Evolutionary conservation across 1,140 invertebrate genomes (phyloP), one percentile per base, ranked within the genome.

Genomic region (Carcinoscorpius rotundicauda): DNA sequence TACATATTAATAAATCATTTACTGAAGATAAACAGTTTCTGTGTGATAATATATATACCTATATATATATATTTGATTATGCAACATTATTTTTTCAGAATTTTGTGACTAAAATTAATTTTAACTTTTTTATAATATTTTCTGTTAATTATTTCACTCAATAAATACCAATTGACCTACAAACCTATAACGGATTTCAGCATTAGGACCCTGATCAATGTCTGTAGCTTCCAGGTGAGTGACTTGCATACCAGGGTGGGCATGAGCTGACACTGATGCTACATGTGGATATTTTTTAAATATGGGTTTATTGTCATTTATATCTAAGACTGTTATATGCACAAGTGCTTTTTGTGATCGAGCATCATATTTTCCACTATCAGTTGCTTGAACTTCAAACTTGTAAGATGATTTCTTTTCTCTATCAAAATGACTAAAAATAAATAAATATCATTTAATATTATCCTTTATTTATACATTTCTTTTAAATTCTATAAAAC

Each of bases 221-320:
- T 95, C 92, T 4, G 80, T 83, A 0, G 91, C 91, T 53, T 83
- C 81, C 0, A 94, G 84, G 71, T 85, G 82, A 0, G 91, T 73
- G 8, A 95, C 78, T 55, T 84, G 87, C 70, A 91, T 87, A 2
- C 90, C 91, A 0, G 88, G 87, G 67, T 89, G 88, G 3, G 85
- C 84, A 48, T 86, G 82, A 0, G 86, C 81, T 0, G 88, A 82
- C 0, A 94, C 83, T 71, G 84, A 83, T 51, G 85, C 84, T 59
- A 78, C 83, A 73, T 91, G 92, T 0, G 90, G 91, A 77, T 91
- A 93, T 72, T 87, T 82, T 4, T 82, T 82, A 75, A 97, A 97
- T 11, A 87, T 78, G 0, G 94, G 94, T 65, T 86, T 84, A 73
- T 97, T 94, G 74, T 97, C 94, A 74, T 98, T 97, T 0, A 92